A percentile compares a stretch with the other conserved stretches of the same genome.
phyloP scores from a whole-genome alignment of 2,888 invertebrate genomes.

The Trachelus troglodyta region DNA sequence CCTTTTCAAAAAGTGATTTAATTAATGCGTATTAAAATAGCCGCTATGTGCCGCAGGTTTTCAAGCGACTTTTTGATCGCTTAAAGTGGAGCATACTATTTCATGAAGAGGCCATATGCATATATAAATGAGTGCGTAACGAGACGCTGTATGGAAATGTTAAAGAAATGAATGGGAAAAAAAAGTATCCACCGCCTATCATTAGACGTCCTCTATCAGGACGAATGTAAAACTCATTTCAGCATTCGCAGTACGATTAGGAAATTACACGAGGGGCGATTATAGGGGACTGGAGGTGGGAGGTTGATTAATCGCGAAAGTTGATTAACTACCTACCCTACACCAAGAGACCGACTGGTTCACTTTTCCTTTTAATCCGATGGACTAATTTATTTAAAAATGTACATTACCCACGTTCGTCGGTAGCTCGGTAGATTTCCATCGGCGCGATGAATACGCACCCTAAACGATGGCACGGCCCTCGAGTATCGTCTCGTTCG shows the following conservation, averaged over 20 bases:
- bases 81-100: background rate
- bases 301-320: background rate
- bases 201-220: background rate
- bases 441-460: background rate
- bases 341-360: background rate
- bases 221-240: background rate
- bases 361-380: background rate
- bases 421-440: background rate
- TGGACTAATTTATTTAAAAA: background rate
- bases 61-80: background rate
- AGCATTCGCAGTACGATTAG: background rate
- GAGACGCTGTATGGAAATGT: background rate
- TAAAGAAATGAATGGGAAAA: background rate
- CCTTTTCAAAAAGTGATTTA: background rate
- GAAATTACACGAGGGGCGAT: background rate
- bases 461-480: background rate
- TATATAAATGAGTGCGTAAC: background rate
- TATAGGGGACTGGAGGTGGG: background rate
- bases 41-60: background rate
- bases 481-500: background rate
- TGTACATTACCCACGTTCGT: background rate
- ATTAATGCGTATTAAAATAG: constrained; percentile 26
- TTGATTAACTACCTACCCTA: background rate
- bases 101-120: background rate
- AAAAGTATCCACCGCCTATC: background rate